A percentile compares a stretch with the other conserved stretches of the same genome.
Evolutionary conservation across 2,888 invertebrate genomes (phyloP).

Genomic region (Priocnemis perturbator): DNA sequence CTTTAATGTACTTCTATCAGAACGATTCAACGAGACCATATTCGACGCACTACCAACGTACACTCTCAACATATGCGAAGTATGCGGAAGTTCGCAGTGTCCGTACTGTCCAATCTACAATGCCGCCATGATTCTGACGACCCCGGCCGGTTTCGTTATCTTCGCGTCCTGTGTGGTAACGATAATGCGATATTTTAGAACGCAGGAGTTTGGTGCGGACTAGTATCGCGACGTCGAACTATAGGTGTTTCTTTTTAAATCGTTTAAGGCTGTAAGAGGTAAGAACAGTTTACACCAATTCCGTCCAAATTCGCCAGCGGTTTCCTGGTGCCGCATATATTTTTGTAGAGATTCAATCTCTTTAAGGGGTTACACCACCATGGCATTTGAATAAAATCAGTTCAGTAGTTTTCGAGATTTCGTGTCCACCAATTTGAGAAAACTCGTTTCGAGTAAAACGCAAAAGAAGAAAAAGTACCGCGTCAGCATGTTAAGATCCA

Average conservation of each 20-base stretch:
- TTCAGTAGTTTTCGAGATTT: too few species aligned
- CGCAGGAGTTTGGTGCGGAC: slow-evolving; percentile 61
- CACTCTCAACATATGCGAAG: slow-evolving; percentile 93
- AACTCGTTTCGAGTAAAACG: too few species aligned
- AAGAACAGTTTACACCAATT: too few species aligned
- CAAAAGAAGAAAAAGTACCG: too few species aligned
- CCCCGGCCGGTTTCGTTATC: slow-evolving; percentile 61
- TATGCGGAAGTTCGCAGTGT: slow-evolving; percentile 95
- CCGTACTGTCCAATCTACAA: slow-evolving; percentile 94
- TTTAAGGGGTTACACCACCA: too few species aligned
- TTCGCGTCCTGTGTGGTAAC: slow-evolving; percentile 52
- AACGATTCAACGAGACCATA: slow-evolving; percentile 94
- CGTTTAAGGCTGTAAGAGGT: too few species aligned
- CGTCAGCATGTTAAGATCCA: too few species aligned
- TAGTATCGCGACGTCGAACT: slow-evolving; percentile 38
- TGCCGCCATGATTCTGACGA: slow-evolving; percentile 75
- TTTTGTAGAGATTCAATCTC: too few species aligned
- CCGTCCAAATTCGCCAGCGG: too few species aligned
- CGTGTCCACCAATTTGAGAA: too few species aligned
- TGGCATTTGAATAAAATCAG: too few species aligned
- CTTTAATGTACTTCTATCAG: slow-evolving; percentile 74
- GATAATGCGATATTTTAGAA: slow-evolving; percentile 58
- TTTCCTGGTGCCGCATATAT: too few species aligned
- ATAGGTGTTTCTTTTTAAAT: not conserved
- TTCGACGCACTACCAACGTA: slow-evolving; percentile 92